A percentile compares a stretch with the other conserved stretches of the same genome.
phyloP scores from a whole-genome alignment of 1,140 invertebrate genomes.

The Orchesella cincta region DNA sequence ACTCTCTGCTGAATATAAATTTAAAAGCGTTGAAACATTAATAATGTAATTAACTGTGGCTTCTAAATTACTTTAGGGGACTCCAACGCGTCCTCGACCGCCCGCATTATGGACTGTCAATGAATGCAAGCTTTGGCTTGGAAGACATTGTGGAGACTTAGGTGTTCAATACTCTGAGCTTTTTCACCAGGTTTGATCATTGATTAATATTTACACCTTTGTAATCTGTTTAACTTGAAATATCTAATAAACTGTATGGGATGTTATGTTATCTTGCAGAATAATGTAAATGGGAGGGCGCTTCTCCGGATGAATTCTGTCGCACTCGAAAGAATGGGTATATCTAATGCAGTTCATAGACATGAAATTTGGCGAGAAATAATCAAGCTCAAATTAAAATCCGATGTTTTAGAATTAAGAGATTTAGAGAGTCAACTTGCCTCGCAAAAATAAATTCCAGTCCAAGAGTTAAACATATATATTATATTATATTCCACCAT shows the following conservation, averaged over 20 bases:
- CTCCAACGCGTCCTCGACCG: conserved; percentile 38
- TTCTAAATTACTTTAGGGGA: background rate
- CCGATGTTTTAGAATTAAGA: conserved; percentile 45
- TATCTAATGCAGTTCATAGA: conserved; percentile 41
- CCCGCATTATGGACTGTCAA: conserved; percentile 43
- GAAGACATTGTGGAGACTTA: conserved; percentile 46
- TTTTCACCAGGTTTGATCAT: conserved; percentile 42
- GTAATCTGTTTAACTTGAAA: background rate
- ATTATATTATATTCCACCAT: background rate
- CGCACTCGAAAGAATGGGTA: conserved; percentile 49
- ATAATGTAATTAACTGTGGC: background rate
- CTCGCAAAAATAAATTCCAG: conserved; percentile 19
- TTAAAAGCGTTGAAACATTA: background rate
- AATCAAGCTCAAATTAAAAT: conserved; percentile 49
- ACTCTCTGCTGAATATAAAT: too few relatives aligned
- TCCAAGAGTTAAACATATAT: background rate
- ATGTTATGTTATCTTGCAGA: conserved; percentile 38
- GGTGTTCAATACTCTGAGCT: conserved; percentile 46
- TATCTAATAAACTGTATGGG: conserved; percentile 3
- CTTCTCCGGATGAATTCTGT: conserved; percentile 43
- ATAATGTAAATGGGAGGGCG: conserved; percentile 47
- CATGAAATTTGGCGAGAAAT: conserved; percentile 50
- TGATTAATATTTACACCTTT: background rate
- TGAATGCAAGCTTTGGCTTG: conserved; percentile 47
- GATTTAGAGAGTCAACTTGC: conserved; percentile 42